Percentiles rank a stretch among this genome's conserved stretches.
Evolutionary conservation across 2,797 vertebrate species (phyloP).

Genomic region (Myotis findleyi): DNA sequence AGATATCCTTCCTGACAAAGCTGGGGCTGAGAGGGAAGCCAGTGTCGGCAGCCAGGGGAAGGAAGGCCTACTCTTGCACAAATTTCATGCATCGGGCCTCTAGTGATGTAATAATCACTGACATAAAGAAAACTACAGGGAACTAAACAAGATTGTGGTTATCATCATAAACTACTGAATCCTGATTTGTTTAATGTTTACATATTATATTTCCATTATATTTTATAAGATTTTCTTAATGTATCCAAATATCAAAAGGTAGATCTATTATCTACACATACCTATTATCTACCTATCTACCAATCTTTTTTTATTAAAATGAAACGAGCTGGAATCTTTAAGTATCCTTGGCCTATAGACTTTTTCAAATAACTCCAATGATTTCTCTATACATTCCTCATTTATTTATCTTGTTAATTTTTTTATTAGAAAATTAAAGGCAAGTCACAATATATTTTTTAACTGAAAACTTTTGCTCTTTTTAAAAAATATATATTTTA

Average conservation of each 20-base stretch:
- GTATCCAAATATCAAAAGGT: not conserved
- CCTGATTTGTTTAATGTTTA: not conserved
- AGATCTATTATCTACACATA: not conserved
- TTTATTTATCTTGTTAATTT: not conserved
- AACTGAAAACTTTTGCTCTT: too few species aligned
- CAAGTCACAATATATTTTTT: not conserved
- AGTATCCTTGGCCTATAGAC: not conserved
- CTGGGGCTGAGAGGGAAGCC: too few species aligned
- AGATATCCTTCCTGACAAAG: too few species aligned
- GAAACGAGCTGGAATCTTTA: not conserved
- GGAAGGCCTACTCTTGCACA: too few species aligned
- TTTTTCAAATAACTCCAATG: not conserved
- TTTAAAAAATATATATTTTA: too few species aligned
- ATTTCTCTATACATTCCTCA: not conserved
- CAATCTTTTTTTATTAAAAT: not conserved
- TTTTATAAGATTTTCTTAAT: not conserved
- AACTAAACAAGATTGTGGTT: not conserved
- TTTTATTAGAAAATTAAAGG: constrained; percentile 13
- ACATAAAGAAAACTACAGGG: not conserved
- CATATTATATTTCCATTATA: not conserved
- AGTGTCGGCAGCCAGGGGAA: too few species aligned
- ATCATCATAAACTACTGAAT: not conserved
- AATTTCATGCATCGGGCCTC: too few species aligned
- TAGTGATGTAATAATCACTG: not conserved
- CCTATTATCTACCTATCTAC: not conserved